Conservation (phyloP, 2,113 vertebrate species). For the Equus przewalskii region DNA sequence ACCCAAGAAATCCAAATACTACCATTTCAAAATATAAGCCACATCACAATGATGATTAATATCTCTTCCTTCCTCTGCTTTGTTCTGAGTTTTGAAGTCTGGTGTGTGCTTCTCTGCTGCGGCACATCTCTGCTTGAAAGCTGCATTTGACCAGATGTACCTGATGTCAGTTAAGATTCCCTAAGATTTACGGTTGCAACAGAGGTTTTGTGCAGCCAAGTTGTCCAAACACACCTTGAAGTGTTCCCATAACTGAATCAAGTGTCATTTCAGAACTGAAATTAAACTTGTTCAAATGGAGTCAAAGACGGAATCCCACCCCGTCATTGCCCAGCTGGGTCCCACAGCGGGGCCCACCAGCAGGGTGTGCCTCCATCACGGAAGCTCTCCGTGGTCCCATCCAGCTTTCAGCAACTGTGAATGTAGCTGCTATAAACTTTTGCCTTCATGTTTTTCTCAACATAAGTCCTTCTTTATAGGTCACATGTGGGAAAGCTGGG, state of each 20-base stretch:
- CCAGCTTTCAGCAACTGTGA: accelerated
- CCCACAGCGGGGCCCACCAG: neutral
- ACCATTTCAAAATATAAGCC: neutral
- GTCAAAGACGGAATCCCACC: neutral
- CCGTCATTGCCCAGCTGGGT: too few relatives aligned
- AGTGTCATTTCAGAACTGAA: neutral
- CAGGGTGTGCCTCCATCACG: too few relatives aligned
- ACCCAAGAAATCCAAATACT: neutral
- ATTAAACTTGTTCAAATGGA: too few relatives aligned
- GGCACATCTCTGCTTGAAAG: neutral
- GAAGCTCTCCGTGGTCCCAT: too few relatives aligned
- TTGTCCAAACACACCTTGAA: neutral
- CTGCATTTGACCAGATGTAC: too few relatives aligned
- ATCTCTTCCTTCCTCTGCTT: accelerated
- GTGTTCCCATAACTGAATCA: accelerated
- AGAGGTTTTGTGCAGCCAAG: neutral
- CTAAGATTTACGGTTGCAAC: accelerated
- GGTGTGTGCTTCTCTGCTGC: neutral
- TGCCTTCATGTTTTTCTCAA: neutral
- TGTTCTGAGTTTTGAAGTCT: neutral
- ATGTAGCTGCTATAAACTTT: neutral
- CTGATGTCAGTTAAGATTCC: neutral
- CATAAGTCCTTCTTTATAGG: neutral
- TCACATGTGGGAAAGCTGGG: neutral
- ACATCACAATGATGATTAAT: accelerated